A percentile compares a stretch with the other conserved stretches of the same genome.
Evolutionary conservation across 2,113 vertebrate genomes (phyloP).

Genomic region (Atrichornis clamosus): DNA sequence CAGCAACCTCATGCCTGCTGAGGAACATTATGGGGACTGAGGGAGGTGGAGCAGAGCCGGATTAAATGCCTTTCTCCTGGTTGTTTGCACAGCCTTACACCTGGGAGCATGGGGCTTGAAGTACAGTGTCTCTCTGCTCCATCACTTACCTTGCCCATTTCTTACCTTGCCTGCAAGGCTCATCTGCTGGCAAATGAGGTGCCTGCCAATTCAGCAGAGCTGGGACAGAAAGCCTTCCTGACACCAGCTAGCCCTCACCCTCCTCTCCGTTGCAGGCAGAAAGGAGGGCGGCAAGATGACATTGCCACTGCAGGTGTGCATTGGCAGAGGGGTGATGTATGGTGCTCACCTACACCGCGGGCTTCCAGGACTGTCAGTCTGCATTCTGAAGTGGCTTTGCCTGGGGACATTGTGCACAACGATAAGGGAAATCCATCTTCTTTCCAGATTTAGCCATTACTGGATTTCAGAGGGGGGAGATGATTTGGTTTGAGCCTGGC

Average conservation of each 20-base stretch:
- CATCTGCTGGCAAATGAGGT: not conserved
- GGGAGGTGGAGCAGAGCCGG: not conserved
- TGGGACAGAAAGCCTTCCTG: not conserved
- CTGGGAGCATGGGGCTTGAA: not conserved
- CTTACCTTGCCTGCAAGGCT: not conserved
- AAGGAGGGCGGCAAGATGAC: not conserved
- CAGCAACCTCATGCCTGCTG: not conserved
- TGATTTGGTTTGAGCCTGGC: not conserved
- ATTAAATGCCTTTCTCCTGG: not conserved
- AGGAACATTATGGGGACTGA: not conserved
- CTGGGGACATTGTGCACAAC: not conserved
- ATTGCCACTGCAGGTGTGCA: not conserved
- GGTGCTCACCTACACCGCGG: not conserved
- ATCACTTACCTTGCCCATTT: rapidly evolving
- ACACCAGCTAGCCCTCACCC: not conserved
- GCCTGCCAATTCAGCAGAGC: not conserved
- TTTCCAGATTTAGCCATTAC: not conserved
- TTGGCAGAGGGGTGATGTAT: not conserved
- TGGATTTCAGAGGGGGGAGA: not conserved
- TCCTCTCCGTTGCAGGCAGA: not conserved
- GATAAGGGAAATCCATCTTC: not conserved
- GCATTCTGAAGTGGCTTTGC: not conserved
- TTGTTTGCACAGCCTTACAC: not conserved
- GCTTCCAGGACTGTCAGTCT: not conserved
- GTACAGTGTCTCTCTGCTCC: not conserved